Base-by-base conservation (phyloP, 2,113 vertebrate genomes). In the Monopterus albus region DNA sequence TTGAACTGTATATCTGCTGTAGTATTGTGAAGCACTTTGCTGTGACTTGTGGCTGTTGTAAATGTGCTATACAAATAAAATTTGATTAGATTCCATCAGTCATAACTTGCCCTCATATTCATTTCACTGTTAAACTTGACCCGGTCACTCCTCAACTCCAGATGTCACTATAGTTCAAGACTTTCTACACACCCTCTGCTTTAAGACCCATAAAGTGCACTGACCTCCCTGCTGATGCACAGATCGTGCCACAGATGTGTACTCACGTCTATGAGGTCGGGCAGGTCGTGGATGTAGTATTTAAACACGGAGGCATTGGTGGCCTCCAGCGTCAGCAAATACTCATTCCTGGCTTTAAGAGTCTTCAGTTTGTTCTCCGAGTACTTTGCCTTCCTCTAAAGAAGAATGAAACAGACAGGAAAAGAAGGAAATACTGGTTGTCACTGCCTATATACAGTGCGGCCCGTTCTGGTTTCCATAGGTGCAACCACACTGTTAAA, bases 321-420 rank as follows among this genome's bases (percentile, higher is more conserved):
- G 72, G 98, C 98, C 92, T 99, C 98, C 79, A 99, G 91, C 7
- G 98, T 99, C 74, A 99, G 92, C 75, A 99, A 94, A 82, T 99
- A 99, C 68, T 99, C 98, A 15, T 99, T 99, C 67, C 98, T 94
- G 23, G 98, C 97, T 87, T 99, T 99, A 70, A 99, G 96, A 13
- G 97, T 96, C 86, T 99, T 99, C 87, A 98, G 93, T 82, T 99
- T 99, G 92, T 99, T 99, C 92, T 99, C 98, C 0, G 96, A 99
- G 77, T 98, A 99, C 82, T 99, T 99, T 20, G 97, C 97, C 92
- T 99, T 97, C 79, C 98, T 96, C 98, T 99, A 76, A 75, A 6
- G 38, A 21, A 61, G 38, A 65, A 33, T 31, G 23, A 78, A 28
- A 52, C 33, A 43, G 17, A 45, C 15, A 25, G 10, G 25, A 52